Base-by-base conservation (phyloP, 2,797 vertebrate species). In the Steatocranus sp. region DNA sequence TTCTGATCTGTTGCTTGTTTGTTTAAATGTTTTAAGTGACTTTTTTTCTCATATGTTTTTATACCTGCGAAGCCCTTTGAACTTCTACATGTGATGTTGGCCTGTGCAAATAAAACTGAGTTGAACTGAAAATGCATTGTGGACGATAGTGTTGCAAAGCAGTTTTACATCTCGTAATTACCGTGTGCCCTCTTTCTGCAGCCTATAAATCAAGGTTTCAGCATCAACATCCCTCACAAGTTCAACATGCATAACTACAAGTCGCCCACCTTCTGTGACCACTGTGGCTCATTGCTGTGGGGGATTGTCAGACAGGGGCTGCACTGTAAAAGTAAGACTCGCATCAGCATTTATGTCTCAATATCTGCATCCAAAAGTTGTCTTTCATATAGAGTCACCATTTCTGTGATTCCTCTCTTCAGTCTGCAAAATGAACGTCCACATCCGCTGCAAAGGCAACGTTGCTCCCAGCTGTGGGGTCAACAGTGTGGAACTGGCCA, bases 351-450 rank as follows among this genome's bases (percentile, higher is more conserved):
- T 48, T 18, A 12, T 15, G n/a, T 48, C n/a, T 70, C 17, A 61
- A 48, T 53, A 34, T 36, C n/a, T 15, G 7, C 4, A 73, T 54
- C 30, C 46, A 14, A 46, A 25, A 56, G 85, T 7, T 7, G 5
- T 49, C 4, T 41, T 30, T 82, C 23, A 34, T 20, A 48, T 12
- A 66, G 34, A 63, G 12, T 27, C 20, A 8, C 46, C 51, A 6
- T 87, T 87, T 75, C 4, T 68, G 12, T 85, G 36, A 9, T 87
- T 75, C 80, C 8, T 83, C 34, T 84, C 27, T 50, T 3, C 86
- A 99, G 99, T 97, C 30, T 99, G 99, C 90, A 99, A 99, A 96
- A 98, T 99, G 96, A 98, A 99, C 0, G 97, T 98, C 61, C 99
- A 99, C 93, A 98, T 98, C 88, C 97, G 98, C 76, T 99, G 99